Evolutionary conservation across 1,140 invertebrate species (phyloP).

Genomic region (Pogonomyrmex californicus): DNA sequence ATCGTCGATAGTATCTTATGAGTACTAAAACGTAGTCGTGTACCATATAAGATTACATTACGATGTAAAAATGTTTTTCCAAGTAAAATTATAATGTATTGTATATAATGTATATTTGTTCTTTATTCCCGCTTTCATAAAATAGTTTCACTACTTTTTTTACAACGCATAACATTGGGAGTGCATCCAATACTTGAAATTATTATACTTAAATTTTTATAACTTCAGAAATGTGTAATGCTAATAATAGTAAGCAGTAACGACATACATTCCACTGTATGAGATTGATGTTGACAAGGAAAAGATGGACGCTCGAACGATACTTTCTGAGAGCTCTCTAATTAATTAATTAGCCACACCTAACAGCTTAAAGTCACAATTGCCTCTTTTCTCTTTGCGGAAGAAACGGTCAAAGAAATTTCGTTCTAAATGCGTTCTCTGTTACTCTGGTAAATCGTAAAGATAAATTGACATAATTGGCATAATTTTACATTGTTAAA

Average conservation of each 20-base stretch:
- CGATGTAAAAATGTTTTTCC: background rate
- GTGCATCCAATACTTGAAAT: background rate
- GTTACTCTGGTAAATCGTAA: background rate
- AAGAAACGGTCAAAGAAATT: conserved; percentile 34
- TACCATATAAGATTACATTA: background rate
- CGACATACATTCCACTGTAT: background rate
- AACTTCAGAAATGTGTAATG: background rate
- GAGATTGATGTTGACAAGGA: conserved; percentile 18
- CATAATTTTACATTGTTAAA: conserved; percentile 30
- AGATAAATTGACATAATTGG: background rate
- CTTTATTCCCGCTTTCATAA: background rate
- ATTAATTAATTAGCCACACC: conserved; percentile 46
- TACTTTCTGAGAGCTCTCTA: background rate
- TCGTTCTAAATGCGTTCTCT: conserved; percentile 11
- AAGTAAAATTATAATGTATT: background rate
- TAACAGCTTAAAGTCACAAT: background rate
- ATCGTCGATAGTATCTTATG: conserved; percentile 11
- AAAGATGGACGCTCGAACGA: background rate
- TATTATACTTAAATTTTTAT: background rate
- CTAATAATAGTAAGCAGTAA: background rate
- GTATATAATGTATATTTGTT: background rate
- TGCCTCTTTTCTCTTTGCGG: background rate
- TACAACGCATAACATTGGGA: background rate
- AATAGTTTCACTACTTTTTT: background rate
- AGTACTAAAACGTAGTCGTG: background rate